Conservation (phyloP, 1,140 invertebrate genomes). For the Zaprionus nigranus region DNA sequence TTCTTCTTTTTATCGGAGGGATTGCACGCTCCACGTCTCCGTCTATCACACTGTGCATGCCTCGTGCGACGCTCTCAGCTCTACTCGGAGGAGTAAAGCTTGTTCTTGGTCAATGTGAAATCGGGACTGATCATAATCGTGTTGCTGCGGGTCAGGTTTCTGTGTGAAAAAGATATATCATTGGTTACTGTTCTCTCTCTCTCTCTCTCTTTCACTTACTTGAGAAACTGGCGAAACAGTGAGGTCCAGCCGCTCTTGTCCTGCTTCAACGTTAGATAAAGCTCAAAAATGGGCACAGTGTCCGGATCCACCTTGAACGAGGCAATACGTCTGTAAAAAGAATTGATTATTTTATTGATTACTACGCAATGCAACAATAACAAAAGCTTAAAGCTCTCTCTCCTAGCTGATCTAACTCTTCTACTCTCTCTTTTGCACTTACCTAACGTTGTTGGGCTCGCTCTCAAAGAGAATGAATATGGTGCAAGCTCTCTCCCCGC, state of each 20-base stretch:
- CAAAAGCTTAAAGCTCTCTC: neutral
- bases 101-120: conserved; percentile 93
- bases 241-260: conserved; percentile 92
- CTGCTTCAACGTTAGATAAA: conserved; percentile 93
- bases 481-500: conserved; percentile 91
- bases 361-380: too few relatives aligned
- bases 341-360: neutral
- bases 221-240: conserved; percentile 92
- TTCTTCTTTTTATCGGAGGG: conserved; percentile 67
- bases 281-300: conserved; percentile 93
- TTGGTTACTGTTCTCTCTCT: neutral
- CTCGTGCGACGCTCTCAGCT: conserved; percentile 32
- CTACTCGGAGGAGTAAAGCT: conserved; percentile 88
- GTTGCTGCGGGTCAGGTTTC: conserved; percentile 92
- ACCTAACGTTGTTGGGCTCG: conserved; percentile 87
- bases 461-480: conserved; percentile 91
- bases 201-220: conserved; percentile 87
- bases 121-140: conserved; percentile 93
- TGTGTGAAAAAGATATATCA: conserved; percentile 72
- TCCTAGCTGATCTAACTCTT: neutral
- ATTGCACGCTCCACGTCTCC: conserved; percentile 55
- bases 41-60: conserved; percentile 36
- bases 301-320: conserved; percentile 92
- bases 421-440: conserved; percentile 52
- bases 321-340: conserved; percentile 84